Percentiles rank a stretch among this genome's conserved stretches.
Evolutionary conservation across 2,797 vertebrate species (phyloP).

Genomic region (Acropternis orthonyx): DNA sequence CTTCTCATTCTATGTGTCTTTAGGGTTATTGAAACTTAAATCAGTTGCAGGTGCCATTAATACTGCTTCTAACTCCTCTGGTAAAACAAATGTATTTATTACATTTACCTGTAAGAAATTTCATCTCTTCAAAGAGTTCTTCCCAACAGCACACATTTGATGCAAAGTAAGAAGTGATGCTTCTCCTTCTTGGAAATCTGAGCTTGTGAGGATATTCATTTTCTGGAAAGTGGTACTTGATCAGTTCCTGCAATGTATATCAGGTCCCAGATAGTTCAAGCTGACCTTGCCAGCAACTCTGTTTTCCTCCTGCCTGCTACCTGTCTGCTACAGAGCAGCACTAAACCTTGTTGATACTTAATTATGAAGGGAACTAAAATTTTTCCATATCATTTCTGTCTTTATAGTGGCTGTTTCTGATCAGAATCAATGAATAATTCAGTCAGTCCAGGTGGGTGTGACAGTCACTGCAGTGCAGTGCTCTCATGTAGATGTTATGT

Average conservation of each 20-base stretch:
- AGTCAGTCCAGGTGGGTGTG: background rate
- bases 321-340: background rate
- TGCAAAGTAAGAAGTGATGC: background rate
- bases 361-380: background rate
- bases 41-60: background rate
- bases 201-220: background rate
- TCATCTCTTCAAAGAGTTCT: background rate
- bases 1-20: background rate
- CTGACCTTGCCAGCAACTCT: slow-evolving; percentile 4
- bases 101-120: background rate
- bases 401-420: background rate
- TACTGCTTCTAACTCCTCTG: background rate
- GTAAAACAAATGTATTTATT: background rate
- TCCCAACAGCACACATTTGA: background rate
- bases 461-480: fast-evolving
- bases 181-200: background rate
- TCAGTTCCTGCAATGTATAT: background rate
- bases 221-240: slow-evolving; percentile 31
- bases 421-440: background rate
- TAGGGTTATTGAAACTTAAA: background rate
- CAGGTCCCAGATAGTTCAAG: background rate
- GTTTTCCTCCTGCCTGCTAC: background rate
- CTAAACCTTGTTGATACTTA: background rate
- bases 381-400: background rate
- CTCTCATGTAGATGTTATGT: background rate